These are phyloP conservation scores for Epinotia ramella DNA, from an alignment of 2,888 invertebrate species.

Conservation along the genomic window DNA sequence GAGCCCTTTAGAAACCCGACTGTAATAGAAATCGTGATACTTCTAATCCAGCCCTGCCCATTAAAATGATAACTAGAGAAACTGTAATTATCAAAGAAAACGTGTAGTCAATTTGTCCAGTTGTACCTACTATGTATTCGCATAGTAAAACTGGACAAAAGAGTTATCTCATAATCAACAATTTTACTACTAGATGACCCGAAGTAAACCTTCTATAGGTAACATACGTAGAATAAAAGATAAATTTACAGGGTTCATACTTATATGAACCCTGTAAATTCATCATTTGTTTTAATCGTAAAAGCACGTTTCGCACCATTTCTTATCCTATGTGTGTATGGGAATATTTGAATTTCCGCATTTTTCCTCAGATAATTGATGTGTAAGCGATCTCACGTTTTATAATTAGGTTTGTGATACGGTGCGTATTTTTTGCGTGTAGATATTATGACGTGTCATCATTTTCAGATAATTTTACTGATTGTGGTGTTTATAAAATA, in stretches of 20 bases:
- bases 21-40: conserved; percentile 38
- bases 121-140: no score
- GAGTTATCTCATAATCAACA: no score
- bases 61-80: conserved; percentile 41
- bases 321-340: conserved; percentile 20
- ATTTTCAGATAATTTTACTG: conserved; percentile 15
- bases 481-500: neutral
- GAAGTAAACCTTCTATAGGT: no score
- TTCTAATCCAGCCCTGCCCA: conserved; percentile 10
- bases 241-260: no score
- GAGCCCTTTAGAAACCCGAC: conserved; percentile 30
- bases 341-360: conserved; percentile 39
- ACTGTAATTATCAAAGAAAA: conserved; percentile 30
- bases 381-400: conserved; percentile 36
- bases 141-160: no score
- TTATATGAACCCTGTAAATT: no score
- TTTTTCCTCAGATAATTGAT: conserved; percentile 33
- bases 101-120: neutral
- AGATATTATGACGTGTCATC: conserved; percentile 5
- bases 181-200: neutral
- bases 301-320: conserved; percentile 35
- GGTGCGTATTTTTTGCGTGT: conserved; percentile 36
- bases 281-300: conserved; percentile 7
- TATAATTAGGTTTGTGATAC: conserved; percentile 19
- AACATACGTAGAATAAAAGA: no score